These are phyloP conservation scores for Aurelia sp. DNA, from an alignment of 30 jellyfish, hydroid and myxozoan species.

Conservation along the genomic window DNA sequence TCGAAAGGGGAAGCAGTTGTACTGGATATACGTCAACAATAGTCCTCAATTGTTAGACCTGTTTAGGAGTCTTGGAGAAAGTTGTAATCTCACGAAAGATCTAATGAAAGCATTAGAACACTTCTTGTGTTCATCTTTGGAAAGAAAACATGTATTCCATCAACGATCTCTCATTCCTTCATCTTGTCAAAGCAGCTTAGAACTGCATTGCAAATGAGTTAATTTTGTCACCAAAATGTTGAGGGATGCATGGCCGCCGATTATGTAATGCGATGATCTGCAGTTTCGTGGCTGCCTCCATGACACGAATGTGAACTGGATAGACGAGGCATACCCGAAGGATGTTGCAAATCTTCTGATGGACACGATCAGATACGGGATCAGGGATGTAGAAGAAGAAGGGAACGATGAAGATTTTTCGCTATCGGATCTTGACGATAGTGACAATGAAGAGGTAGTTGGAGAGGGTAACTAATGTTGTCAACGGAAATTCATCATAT, in stretches of 20 bases:
- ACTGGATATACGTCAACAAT: constrained; percentile 8
- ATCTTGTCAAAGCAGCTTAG: no score
- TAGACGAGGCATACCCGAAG: constrained; percentile 1
- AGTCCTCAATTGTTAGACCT: not conserved
- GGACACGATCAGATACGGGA: constrained; percentile 9
- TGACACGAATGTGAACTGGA: constrained; percentile 5
- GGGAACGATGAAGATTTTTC: no score
- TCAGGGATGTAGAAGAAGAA: constrained; percentile 12
- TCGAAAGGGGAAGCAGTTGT: constrained; percentile 7
- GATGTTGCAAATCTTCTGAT: not conserved
- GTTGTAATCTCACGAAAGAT: no score
- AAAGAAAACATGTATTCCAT: no score
- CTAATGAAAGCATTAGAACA: no score
- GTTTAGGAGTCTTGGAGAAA: no score
- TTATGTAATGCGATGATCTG: no score
- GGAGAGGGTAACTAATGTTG: constrained; percentile 4
- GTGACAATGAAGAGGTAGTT: constrained; percentile 17
- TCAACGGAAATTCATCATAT: not conserved
- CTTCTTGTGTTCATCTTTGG: no score
- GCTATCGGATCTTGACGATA: constrained; percentile 1
- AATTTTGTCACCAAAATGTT: no score
- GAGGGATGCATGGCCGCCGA: no score
- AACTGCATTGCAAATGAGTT: no score
- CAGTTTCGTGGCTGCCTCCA: not conserved
- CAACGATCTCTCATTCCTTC: no score